Evolutionary conservation across 2,113 vertebrate species (phyloP).

Genomic region (Spermophilus dauricus): DNA sequence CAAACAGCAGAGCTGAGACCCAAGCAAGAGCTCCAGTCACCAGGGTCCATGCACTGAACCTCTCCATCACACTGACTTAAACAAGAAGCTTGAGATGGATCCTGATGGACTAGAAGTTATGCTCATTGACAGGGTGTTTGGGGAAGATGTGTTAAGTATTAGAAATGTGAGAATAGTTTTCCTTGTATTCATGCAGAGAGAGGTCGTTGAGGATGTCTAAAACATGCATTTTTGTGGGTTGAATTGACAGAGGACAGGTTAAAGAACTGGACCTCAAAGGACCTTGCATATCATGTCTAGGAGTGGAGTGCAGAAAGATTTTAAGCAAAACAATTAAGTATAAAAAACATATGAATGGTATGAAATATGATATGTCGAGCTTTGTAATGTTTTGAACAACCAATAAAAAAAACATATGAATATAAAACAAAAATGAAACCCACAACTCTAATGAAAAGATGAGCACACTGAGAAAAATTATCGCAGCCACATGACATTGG

Average conservation of each 20-base stretch:
- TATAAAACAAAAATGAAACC: conserved; percentile 6
- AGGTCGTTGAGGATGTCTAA: neutral
- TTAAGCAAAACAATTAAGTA: neutral
- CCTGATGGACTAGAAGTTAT: neutral
- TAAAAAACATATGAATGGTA: neutral
- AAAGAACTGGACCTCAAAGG: no score
- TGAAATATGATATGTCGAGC: no score
- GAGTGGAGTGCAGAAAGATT: neutral
- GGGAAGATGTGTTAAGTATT: neutral
- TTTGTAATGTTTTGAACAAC: no score
- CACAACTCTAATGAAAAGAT: conserved; percentile 6
- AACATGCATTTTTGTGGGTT: neutral
- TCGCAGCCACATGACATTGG: neutral
- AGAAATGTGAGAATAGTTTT: neutral
- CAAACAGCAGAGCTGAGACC: neutral
- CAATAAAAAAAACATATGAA: no score
- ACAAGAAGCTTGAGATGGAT: neutral
- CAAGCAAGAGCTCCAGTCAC: fast-evolving
- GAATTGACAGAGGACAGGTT: neutral
- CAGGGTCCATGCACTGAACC: neutral
- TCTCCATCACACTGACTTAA: no score
- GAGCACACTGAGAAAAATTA: neutral
- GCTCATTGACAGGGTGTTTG: neutral
- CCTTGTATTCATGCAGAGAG: neutral
- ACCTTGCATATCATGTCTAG: neutral